phyloP scores from a whole-genome alignment of 2,888 invertebrate species.

The Bursaphelenchus okinawaensis region DNA sequence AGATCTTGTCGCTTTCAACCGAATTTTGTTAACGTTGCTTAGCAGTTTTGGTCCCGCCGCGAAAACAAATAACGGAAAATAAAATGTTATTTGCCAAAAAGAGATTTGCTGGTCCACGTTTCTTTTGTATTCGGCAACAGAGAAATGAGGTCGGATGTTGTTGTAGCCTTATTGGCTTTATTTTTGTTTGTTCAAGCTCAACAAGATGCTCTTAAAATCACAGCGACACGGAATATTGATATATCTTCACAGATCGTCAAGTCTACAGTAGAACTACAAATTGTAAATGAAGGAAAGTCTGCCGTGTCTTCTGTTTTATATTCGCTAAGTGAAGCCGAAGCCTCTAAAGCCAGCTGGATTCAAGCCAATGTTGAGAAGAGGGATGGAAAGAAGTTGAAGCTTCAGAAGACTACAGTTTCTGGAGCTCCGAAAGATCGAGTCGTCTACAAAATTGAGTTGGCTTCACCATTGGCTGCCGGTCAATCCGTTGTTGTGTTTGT shows the following conservation, averaged over 20 bases:
- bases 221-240: conserved; percentile 41
- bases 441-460: conserved; percentile 41
- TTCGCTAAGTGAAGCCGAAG: conserved; percentile 36
- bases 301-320: conserved; percentile 36
- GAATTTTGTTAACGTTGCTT: no score
- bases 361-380: conserved; percentile 32
- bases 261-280: conserved; percentile 30
- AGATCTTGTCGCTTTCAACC: no score
- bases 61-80: no score
- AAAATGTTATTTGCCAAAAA: no score
- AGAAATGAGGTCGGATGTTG: neutral
- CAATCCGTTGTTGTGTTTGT: conserved; percentile 58
- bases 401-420: conserved; percentile 32
- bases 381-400: conserved; percentile 31
- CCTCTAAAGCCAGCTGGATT: conserved; percentile 34
- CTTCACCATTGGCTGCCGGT: conserved; percentile 37
- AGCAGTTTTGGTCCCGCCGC: no score
- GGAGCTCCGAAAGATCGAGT: conserved; percentile 16
- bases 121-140: no score
- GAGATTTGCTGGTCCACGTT: no score
- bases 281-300: conserved; percentile 40
- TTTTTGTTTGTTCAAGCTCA: conserved; percentile 1
- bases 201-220: neutral
- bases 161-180: neutral
- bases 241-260: conserved; percentile 51